A percentile compares a stretch with the other conserved stretches of the same genome.
Evolutionary conservation across 2,888 invertebrate species (phyloP).

Genomic region (Linnaemya tessellans): DNA sequence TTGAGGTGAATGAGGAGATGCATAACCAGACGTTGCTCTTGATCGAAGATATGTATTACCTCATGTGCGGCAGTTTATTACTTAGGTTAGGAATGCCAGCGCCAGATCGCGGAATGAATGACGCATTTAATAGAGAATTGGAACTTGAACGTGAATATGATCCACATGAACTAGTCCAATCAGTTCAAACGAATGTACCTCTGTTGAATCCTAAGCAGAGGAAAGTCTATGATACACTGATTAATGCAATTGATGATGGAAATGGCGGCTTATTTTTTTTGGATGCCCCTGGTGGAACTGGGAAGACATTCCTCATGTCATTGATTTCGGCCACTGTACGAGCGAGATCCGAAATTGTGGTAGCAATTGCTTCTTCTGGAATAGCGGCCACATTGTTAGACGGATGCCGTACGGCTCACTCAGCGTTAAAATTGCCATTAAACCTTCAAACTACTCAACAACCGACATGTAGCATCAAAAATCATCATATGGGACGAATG

Average conservation of each 20-base stretch:
- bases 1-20: not conserved
- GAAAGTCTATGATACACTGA: not conserved
- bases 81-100: not conserved
- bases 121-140: too few species aligned
- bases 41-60: slow-evolving; percentile 3
- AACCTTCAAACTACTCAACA: not conserved
- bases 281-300: not conserved
- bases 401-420: too few species aligned
- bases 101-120: too few species aligned
- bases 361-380: too few species aligned
- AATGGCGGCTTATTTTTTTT: not conserved
- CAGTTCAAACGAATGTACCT: not conserved
- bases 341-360: not conserved
- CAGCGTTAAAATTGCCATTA: not conserved
- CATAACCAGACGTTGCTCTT: not conserved
- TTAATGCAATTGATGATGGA: not conserved
- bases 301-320: not conserved
- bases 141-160: not conserved
- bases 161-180: not conserved
- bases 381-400: too few species aligned
- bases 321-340: not conserved
- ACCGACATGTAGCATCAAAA: slow-evolving; percentile 5
- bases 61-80: not conserved
- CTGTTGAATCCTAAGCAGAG: not conserved
- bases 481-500: slow-evolving; percentile 60